Evolutionary conservation across 2,888 invertebrate species (phyloP).

Genomic region (Sepiola atlantica): DNA sequence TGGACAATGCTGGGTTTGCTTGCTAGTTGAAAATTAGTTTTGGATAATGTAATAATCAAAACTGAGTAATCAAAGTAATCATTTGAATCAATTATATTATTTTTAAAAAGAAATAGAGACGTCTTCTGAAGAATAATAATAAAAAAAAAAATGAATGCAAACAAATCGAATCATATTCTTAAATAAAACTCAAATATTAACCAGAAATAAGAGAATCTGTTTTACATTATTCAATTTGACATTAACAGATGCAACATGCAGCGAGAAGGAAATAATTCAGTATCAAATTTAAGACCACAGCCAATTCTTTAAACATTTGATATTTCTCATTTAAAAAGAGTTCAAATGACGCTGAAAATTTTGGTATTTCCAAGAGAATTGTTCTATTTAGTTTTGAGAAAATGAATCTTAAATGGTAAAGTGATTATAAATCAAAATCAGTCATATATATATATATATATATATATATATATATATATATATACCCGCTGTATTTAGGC

Average conservation of each 20-base stretch:
- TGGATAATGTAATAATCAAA: not conserved
- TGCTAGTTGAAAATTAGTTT: not conserved
- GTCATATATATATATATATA: not conserved
- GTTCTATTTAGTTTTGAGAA: not conserved
- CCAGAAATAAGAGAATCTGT: not conserved
- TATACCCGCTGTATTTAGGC: not conserved
- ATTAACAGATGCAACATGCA: not conserved
- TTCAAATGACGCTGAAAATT: not conserved
- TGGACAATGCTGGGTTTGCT: too few relatives aligned
- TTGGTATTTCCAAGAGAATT: not conserved
- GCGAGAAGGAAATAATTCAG: not conserved
- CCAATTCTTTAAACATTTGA: conserved; percentile 32
- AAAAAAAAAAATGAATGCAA: not conserved
- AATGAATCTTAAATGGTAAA: not conserved
- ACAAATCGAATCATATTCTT: not conserved
- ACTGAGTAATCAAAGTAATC: not conserved
- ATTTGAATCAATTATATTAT: not conserved
- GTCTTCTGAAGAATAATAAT: too few relatives aligned
- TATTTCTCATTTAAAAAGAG: not conserved
- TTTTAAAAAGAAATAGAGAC: not conserved
- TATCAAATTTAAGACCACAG: not conserved
- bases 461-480: not conserved
- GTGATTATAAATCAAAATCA: not conserved
- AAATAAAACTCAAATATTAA: not conserved
- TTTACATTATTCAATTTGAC: not conserved